Conservation (phyloP, 35 echinoderm and acorn worm genomes). For the Stichopus chloronotus region DNA sequence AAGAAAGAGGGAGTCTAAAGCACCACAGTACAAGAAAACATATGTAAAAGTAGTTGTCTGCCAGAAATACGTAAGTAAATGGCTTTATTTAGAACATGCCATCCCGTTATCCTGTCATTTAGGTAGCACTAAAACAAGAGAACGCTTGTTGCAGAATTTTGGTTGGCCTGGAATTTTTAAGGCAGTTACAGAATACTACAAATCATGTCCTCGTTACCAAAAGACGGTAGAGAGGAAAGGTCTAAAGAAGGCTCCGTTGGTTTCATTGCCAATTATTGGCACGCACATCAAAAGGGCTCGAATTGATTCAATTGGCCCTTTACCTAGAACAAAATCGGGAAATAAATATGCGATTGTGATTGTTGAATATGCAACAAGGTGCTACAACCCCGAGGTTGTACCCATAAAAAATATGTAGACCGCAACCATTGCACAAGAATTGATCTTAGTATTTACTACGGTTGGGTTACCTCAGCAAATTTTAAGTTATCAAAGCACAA, state of each 20-base stretch:
- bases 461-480: slow-evolving; percentile 26
- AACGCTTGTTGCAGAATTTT: not conserved
- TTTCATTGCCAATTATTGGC: not conserved
- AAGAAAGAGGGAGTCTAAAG: slow-evolving; percentile 17
- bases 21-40: not conserved
- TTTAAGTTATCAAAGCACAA: slow-evolving; percentile 8
- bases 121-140: slow-evolving; percentile 13
- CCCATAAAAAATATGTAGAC: not conserved
- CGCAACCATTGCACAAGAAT: slow-evolving; percentile 9
- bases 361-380: slow-evolving; percentile 28
- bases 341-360: not conserved
- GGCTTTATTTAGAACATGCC: not conserved
- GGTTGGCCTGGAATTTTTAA: slow-evolving; percentile 40
- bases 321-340: not conserved
- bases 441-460: not conserved
- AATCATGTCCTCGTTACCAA: slow-evolving; percentile 35
- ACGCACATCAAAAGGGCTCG: not conserved
- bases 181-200: not conserved
- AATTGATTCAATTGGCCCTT: not conserved
- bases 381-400: not conserved
- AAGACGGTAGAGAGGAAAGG: not conserved
- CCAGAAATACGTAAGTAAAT: not conserved
- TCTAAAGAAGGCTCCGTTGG: not conserved
- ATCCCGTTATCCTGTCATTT: slow-evolving; percentile 10
- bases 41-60: not conserved